phyloP scores from a whole-genome alignment of 1,140 invertebrate genomes.

The Ridgeia piscesae region DNA sequence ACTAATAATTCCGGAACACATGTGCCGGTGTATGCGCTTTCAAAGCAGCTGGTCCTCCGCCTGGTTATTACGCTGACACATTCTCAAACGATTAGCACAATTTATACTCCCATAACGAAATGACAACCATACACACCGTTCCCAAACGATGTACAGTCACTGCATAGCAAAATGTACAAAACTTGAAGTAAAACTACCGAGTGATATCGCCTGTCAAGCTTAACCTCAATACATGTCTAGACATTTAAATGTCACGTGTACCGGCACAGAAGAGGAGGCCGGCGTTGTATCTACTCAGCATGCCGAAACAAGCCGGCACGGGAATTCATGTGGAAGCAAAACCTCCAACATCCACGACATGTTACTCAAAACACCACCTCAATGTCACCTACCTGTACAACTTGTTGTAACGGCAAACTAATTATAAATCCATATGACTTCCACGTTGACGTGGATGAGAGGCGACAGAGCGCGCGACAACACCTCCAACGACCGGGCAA shows the following conservation, averaged over 20 bases:
- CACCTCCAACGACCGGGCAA: background rate
- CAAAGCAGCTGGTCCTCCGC: background rate
- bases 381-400: background rate
- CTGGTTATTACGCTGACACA: background rate
- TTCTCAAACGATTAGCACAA: background rate
- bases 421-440: background rate
- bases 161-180: background rate
- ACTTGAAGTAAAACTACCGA: background rate
- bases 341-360: background rate
- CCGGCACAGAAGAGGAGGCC: background rate
- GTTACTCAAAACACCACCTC: background rate
- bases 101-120: background rate
- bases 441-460: background rate
- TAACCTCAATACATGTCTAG: background rate
- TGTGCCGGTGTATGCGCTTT: background rate
- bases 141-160: background rate
- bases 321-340: background rate
- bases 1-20: background rate
- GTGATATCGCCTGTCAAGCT: background rate
- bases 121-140: background rate
- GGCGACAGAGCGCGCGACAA: background rate
- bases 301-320: background rate
- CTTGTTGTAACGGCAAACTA: background rate
- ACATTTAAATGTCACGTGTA: conserved; percentile 6
- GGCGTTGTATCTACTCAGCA: background rate